Evolutionary conservation across 2,888 invertebrate species (phyloP), one percentile per base, ranked within the genome.

Genomic region (Slavum lentiscoides): DNA sequence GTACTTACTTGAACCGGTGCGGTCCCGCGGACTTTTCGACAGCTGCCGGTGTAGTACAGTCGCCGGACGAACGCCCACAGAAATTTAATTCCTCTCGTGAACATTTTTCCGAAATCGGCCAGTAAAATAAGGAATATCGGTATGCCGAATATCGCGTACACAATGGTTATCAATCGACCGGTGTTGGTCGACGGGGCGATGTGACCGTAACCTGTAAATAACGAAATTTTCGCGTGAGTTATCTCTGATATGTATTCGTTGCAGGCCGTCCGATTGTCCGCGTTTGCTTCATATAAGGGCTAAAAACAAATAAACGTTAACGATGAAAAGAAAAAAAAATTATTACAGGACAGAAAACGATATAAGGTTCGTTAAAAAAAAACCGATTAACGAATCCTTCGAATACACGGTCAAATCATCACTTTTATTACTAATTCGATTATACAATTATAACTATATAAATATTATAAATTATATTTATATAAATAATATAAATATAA

Each of bases 61-160:
- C 95, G 89, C 74, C 95, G 88, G 19, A 94, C 94, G 85, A 91
- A 94, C 0, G 94, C 92, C 95, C 96, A 96, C 39, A 95, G 88
- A 87, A 94, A 94, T 87, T 97, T 97, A 83, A 97, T 93, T 83
- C 91, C 91, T 83, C 95, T 89, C 0, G 97, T 97, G 86, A 98
- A 94, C 15, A 95, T 89, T 88, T 96, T 97, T 84, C 98, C 98
- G 86, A 98, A 94, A 88, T 97, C 97, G 61, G 97, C 96, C 84
- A 99, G 87, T 21, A 97, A 92, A 81, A 98, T 94, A 84, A 98
- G 89, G 87, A 98, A 97, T 85, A 98, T 89, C 0, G 98, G 98
- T 85, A 98, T 98, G 17, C 98, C 98, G 83, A 98, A 91, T 83
- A 95, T 91, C 49, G 98, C 95, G 86, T 99, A 99, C 43, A 95